phyloP scores from a whole-genome alignment of 2,888 invertebrate genomes.

The Epistrophe grossulariae region DNA sequence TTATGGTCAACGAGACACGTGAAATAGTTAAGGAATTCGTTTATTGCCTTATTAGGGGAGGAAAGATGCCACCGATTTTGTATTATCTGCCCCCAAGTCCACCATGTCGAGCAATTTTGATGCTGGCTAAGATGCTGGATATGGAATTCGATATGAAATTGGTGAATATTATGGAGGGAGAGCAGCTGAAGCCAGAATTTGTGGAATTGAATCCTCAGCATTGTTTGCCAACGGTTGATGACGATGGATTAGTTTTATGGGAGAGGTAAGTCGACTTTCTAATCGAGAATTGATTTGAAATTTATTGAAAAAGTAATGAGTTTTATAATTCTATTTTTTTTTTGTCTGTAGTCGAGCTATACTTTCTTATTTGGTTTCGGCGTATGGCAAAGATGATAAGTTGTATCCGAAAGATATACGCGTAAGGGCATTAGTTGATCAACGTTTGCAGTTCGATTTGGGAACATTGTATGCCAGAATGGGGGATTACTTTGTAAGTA shows the following conservation, averaged over 20 bases:
- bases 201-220: slow-evolving; percentile 85
- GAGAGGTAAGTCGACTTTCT: slow-evolving; percentile 82
- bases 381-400: slow-evolving; percentile 86
- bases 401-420: slow-evolving; percentile 87
- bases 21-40: slow-evolving; percentile 84
- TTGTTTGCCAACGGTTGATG: slow-evolving; percentile 86
- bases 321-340: slow-evolving; percentile 33
- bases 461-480: slow-evolving; percentile 85
- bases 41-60: slow-evolving; percentile 83
- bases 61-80: slow-evolving; percentile 83
- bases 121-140: slow-evolving; percentile 86
- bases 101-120: slow-evolving; percentile 86
- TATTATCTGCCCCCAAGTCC: slow-evolving; percentile 87
- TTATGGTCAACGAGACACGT: slow-evolving; percentile 80
- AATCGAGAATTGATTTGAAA: slow-evolving; percentile 13
- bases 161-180: slow-evolving; percentile 85
- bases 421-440: slow-evolving; percentile 86
- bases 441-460: slow-evolving; percentile 86
- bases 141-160: slow-evolving; percentile 86
- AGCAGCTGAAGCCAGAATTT: slow-evolving; percentile 87
- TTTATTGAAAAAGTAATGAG: slow-evolving; percentile 23
- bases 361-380: slow-evolving; percentile 86
- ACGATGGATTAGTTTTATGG: slow-evolving; percentile 85
- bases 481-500: slow-evolving; percentile 85
- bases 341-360: slow-evolving; percentile 84